Base-by-base conservation (phyloP, 2,888 invertebrate species). In the Brenthis ino region DNA sequence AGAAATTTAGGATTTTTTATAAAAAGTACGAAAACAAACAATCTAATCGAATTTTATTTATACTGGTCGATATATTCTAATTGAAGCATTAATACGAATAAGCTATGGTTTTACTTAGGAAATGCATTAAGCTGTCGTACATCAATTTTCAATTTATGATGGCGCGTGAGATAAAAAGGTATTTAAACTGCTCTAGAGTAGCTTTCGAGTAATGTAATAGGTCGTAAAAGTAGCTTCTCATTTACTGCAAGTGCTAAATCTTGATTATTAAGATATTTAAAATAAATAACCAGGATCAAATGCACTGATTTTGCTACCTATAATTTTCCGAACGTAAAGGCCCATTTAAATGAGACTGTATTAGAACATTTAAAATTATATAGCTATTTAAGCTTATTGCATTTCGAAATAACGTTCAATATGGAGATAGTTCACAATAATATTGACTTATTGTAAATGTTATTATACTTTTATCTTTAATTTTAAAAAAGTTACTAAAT, bases 181-280 rank as follows among this genome's bases (percentile, higher is more conserved):
- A 76, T 77, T 75, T 74, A 76, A 80, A 78, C 78, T 79, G 76
- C 75, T 74, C 71, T 76, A 79, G 77, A 78, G 82, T 79, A 65
- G 70, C 75, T 82, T 82, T 82, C 82, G 81, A 82, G 77, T 69
- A 73, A 56, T 73, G 75, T 85, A 82, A 85, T 79, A 74, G 81
- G 73, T 81, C 82, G 77, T 86, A 84, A 87, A 86, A 77, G 71
- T 72, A 74, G 68, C 74, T 75, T 75, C 72, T 68, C 74, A 69
- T 76, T 73, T 74, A 79, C 77, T 75, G 68, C 72, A 79, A 81
- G 81, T 79, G 81, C 80, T 82, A 85, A 85, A 82, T 82, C 76
- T 79, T 74, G 78, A 79, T 80, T 82, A 85, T 84, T 84, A 84
- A 85, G 83, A 80, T 82, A 84, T 83, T 81, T 76, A 80, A 81